Evolutionary conservation across 2,888 invertebrate species (phyloP), one percentile per base, ranked within the genome.

Genomic region (Amphipoea oculea): DNA sequence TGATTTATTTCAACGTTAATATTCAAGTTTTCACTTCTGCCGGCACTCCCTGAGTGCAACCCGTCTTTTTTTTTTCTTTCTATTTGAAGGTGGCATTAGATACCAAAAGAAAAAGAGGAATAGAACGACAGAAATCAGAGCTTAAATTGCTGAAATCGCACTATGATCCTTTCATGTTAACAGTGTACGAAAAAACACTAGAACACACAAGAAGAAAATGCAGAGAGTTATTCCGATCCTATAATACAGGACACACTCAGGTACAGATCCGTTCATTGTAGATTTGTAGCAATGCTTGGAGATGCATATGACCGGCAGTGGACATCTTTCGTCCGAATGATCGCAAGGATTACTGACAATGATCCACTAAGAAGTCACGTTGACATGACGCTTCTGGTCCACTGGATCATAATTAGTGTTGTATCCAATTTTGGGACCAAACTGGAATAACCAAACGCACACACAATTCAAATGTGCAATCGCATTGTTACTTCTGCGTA

Each of bases 401-500:
- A 63, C 6, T 29, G 9, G 20, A 20, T 65, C 4, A 65, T 36
- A 65, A 40, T 65, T 20, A 40, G 20, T 9, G 4, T 36, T 65
- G 11, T 9, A 23, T 65, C 4, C 20, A 11, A 65, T 40, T 40
- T 40, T 65, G 40, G 20, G 11, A 65, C 20, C 20, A 20, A 14
- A 20, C 11, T 40, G 20, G 20, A 65, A 36, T 36, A 65, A 40
- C 20, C 4, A 1, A 65, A 65, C 63, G 36, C 36, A 36, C 11
- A 12, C 23, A 65, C 40, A 40, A 23, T 40, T 2, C 5, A 40
- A 29, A 51, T 17, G 2, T 36, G 17, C 36, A 17, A 36, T 40
- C 4, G 11, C 17, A 62, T 63, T 71, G 40, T 20, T 42, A 75
- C 76, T 85, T 84, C 84, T 85, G 83, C 17, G 1, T 14, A 14